Conservation (phyloP, 2,797 vertebrate genomes). For the Calcarius lapponicus region DNA sequence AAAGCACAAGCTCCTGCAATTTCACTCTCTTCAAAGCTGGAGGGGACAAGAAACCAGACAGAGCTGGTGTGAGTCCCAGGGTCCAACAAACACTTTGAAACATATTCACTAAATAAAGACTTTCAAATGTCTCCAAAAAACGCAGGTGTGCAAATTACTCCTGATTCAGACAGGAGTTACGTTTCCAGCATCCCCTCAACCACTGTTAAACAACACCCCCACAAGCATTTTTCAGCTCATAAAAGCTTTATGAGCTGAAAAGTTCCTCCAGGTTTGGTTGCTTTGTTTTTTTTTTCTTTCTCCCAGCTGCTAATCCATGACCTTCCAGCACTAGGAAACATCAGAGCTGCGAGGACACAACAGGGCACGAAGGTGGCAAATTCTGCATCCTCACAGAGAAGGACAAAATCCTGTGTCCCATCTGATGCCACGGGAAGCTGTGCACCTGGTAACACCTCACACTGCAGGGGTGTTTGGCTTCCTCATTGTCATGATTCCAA, state of each 20-base stretch:
- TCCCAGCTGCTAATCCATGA: slow-evolving; percentile 52
- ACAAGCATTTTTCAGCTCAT: slow-evolving; percentile 75
- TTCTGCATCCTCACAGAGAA: not conserved
- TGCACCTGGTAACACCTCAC: not conserved
- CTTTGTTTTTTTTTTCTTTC: not conserved
- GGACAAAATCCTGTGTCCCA: not conserved
- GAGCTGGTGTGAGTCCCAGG: slow-evolving; percentile 24
- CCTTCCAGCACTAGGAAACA: slow-evolving; percentile 1
- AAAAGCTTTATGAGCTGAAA: slow-evolving; percentile 77
- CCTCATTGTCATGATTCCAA: not conserved
- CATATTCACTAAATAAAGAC: slow-evolving; percentile 57
- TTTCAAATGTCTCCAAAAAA: slow-evolving; percentile 72
- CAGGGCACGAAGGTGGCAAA: not conserved
- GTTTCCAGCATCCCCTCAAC: slow-evolving; percentile 65
- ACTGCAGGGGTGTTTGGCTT: not conserved
- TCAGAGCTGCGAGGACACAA: not conserved
- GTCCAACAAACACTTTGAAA: slow-evolving; percentile 43
- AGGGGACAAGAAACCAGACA: slow-evolving; percentile 60
- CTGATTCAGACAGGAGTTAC: slow-evolving; percentile 67
- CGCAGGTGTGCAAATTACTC: slow-evolving; percentile 78
- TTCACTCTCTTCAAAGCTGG: slow-evolving; percentile 20
- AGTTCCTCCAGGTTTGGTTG: slow-evolving; percentile 59
- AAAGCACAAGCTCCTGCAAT: slow-evolving; percentile 27
- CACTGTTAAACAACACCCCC: slow-evolving; percentile 67
- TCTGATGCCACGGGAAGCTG: not conserved